A percentile compares a stretch with the other conserved stretches of the same genome.
phyloP scores from a whole-genome alignment of 2,888 invertebrate species.

The Neoaliturus tenellus region DNA sequence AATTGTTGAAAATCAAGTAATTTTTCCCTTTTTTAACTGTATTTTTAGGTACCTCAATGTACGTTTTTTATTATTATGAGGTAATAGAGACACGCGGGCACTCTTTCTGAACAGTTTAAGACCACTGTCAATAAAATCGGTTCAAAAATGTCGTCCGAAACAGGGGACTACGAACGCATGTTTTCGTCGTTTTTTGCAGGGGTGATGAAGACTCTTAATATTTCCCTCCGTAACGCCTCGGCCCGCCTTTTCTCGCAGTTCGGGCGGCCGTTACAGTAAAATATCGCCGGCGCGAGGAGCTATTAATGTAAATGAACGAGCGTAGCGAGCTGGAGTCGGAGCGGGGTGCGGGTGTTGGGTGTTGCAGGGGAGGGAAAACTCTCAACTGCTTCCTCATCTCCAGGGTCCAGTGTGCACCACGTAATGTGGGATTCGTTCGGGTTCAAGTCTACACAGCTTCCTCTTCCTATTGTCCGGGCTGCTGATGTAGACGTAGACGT shows the following conservation, averaged over 20 bases:
- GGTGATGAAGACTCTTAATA: too few relatives aligned
- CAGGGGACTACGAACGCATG: too few relatives aligned
- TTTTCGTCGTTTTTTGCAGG: too few relatives aligned
- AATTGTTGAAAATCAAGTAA: too few relatives aligned
- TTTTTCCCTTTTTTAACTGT: too few relatives aligned
- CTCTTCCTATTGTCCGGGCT: slow-evolving; percentile 13
- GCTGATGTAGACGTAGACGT: not conserved
- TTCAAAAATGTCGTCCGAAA: too few relatives aligned
- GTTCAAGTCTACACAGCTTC: not conserved
- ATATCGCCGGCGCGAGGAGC: not conserved
- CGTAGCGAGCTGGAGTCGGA: not conserved
- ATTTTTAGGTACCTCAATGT: too few relatives aligned
- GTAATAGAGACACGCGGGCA: too few relatives aligned
- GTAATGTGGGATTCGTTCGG: slow-evolving; percentile 21
- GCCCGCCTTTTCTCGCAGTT: slow-evolving; percentile 10
- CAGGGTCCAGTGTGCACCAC: not conserved
- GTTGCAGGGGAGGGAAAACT: not conserved
- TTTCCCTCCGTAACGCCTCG: not conserved
- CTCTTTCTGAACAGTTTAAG: too few relatives aligned
- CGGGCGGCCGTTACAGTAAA: slow-evolving; percentile 11
- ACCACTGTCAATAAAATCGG: too few relatives aligned
- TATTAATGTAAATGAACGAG: slow-evolving; percentile 18
- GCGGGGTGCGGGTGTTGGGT: not conserved
- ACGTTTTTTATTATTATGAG: too few relatives aligned
- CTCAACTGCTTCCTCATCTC: slow-evolving; percentile 2